These are phyloP conservation scores for Drosophila ogumai DNA, from an alignment of 1,140 invertebrate species.

Conservation along the genomic window DNA sequence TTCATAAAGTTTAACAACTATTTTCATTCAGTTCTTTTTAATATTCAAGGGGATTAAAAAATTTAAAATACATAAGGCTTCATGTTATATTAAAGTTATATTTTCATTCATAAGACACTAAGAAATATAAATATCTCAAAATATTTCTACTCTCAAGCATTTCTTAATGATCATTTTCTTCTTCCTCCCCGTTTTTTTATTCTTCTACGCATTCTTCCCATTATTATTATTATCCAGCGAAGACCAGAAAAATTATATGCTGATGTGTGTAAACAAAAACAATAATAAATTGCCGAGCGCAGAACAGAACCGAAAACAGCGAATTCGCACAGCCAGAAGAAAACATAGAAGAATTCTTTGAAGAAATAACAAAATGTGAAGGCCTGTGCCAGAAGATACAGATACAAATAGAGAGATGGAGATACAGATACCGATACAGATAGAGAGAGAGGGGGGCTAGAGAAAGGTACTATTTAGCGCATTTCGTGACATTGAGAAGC, in stretches of 20 bases:
- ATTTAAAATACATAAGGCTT: background rate
- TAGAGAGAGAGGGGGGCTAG: conserved; percentile 5
- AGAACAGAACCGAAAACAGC: conserved; percentile 3
- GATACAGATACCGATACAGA: background rate
- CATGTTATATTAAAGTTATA: background rate
- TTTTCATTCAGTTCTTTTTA: background rate
- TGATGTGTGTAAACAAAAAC: conserved; percentile 49
- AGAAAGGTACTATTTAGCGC: conserved; percentile 34
- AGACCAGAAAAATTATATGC: conserved; percentile 34
- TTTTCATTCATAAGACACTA: conserved; percentile 17
- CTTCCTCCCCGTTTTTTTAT: background rate
- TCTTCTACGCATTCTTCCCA: background rate
- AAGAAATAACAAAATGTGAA: conserved; percentile 22
- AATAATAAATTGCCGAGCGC: conserved; percentile 39
- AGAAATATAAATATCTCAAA: conserved; percentile 7
- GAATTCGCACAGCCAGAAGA: conserved; percentile 13
- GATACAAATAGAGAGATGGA: background rate
- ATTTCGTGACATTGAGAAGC: conserved; percentile 31
- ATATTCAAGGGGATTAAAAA: background rate
- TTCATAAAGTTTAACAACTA: conserved; percentile 11
- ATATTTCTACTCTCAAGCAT: background rate
- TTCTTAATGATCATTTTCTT: background rate
- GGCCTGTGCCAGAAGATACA: conserved; percentile 12
- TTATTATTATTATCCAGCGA: background rate
- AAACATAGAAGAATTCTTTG: conserved; percentile 7